Base-by-base conservation (phyloP, 1,140 invertebrate species). In the Temnothorax curvispinosus region DNA sequence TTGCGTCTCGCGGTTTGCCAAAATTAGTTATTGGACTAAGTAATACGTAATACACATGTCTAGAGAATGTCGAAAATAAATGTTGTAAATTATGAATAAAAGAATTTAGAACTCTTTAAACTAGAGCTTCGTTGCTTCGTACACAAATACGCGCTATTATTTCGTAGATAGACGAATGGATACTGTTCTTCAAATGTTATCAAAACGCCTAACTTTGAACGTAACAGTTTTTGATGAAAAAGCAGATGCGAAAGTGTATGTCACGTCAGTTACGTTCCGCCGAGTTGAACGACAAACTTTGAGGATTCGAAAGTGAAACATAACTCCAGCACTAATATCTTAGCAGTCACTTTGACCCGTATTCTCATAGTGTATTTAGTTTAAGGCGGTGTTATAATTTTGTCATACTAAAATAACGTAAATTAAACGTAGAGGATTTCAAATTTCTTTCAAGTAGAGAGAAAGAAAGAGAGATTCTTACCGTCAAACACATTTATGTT, bases 211-310 rank as follows among this genome's bases (percentile, higher is more conserved):
- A 74, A 58, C 27, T 82, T 72, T 1, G 8, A 74, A 27, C 13
- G 11, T 52, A 47, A 18, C 13, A 72, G 11, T 47, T 71, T 44
- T 71, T 44, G 18, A 21, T n/a, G 35, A 82, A 81, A 54, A 71
- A 56, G 21, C 15, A 35, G 5, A 56, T 21, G 38, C 35, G n/a
- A 47, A 82, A 44, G 6, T 82, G 32, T 58, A 44, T 44, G 18
- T 38, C 54, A 69, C 13, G 7, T 5, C 32, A 74, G 74, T 74
- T 84, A 84, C 13, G 27, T 60, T 38, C 15, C 41, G 54, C 54
- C n/a, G n/a, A 60, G 32, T 74, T 75, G 44, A 75, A 84, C 41
- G 67, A 58, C 15, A 71, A 58, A 81, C 80, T 82, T 82, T 1
- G 41, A 60, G 11, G 38, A 60, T 69, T 21, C 21, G 52, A 82